phyloP scores from a whole-genome alignment of 2,797 vertebrate genomes.

The Poecilia velifera region DNA sequence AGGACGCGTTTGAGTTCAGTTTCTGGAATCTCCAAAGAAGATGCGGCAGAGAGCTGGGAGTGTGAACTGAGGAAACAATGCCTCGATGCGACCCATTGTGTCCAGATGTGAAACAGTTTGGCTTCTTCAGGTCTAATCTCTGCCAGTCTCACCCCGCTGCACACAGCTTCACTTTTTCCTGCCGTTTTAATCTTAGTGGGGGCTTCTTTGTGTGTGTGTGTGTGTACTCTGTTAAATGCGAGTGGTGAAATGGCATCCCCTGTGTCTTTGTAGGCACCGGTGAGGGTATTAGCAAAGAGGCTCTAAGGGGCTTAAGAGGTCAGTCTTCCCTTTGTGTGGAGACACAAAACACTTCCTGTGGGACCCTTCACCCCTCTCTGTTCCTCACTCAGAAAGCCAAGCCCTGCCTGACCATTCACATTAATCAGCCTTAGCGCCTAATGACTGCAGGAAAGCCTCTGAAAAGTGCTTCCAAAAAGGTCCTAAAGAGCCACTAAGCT shows the following conservation, averaged over 20 bases:
- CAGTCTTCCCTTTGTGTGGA: conserved; percentile 87
- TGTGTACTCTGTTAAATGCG: conserved; percentile 71
- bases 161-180: conserved; percentile 76
- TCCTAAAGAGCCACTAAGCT: conserved; percentile 79
- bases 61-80: background rate
- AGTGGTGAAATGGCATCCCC: conserved; percentile 83
- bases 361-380: conserved; percentile 85
- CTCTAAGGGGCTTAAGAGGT: conserved; percentile 90
- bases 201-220: conserved; percentile 52
- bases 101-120: conserved; percentile 26
- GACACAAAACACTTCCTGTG: conserved; percentile 92
- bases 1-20: background rate
- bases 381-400: conserved; percentile 79
- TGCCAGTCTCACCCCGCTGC: conserved; percentile 69
- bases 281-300: conserved; percentile 87
- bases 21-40: background rate
- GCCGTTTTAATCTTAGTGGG: conserved; percentile 68
- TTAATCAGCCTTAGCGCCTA: conserved; percentile 93
- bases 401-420: conserved; percentile 91
- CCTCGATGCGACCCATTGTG: conserved; percentile 7
- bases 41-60: background rate
- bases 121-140: conserved; percentile 67
- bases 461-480: conserved; percentile 78
- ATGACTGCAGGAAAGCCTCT: conserved; percentile 90
- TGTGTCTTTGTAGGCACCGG: conserved; percentile 82